Evolutionary conservation across 2,888 invertebrate species (phyloP).

Genomic region (Tethea ocularis): DNA sequence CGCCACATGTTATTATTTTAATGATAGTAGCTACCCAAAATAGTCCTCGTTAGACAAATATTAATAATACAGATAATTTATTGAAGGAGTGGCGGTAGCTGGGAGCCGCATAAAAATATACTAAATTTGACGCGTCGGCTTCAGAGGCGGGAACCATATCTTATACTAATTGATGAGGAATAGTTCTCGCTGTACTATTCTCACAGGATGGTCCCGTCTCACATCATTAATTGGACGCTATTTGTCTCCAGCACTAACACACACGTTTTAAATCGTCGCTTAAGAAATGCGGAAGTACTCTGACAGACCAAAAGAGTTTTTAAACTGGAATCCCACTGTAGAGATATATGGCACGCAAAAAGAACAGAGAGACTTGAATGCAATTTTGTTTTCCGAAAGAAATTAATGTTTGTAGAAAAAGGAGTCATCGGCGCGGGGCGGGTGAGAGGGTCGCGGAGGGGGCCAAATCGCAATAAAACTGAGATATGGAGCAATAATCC

Average conservation of each 20-base stretch:
- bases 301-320: not conserved
- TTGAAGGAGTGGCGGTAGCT: not conserved
- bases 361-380: slow-evolving; percentile 9
- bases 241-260: not conserved
- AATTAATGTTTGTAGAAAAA: slow-evolving; percentile 22
- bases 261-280: not conserved
- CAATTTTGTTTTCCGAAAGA: slow-evolving; percentile 18
- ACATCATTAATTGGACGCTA: not conserved
- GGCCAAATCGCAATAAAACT: slow-evolving; percentile 34
- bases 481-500: slow-evolving; percentile 39
- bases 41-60: not conserved
- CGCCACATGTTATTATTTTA: not conserved
- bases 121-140: not conserved
- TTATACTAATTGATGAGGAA: slow-evolving; percentile 7
- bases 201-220: not conserved
- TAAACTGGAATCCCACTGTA: not conserved
- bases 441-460: not conserved
- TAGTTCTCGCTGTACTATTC: not conserved
- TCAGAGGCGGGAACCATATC: not conserved
- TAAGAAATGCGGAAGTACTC: not conserved
- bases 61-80: slow-evolving; percentile 7
- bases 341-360: slow-evolving; percentile 1
- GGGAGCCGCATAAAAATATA: not conserved
- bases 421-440: not conserved
- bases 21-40: not conserved